A percentile compares a stretch with the other conserved stretches of the same genome.
phyloP scores from a whole-genome alignment of 2,888 invertebrate genomes.

The Pristionchus entomophagus region DNA sequence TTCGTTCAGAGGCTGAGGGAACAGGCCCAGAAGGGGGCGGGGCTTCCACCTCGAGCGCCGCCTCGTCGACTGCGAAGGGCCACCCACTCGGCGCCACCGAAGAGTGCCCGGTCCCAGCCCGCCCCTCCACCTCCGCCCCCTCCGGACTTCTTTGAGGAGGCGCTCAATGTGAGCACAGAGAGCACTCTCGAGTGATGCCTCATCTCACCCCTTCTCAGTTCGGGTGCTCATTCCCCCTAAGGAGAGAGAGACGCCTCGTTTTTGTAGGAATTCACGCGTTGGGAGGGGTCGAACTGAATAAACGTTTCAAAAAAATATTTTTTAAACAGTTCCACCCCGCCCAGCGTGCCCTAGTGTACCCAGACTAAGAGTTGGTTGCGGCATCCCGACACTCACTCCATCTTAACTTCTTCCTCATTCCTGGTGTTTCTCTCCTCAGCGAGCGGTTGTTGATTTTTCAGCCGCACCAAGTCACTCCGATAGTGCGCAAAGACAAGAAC shows the following conservation, averaged over 20 bases:
- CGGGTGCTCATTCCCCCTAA: not conserved
- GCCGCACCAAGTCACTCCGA: constrained; percentile 36
- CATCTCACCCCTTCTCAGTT: not conserved
- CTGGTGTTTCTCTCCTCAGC: not conserved
- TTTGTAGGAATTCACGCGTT: not conserved
- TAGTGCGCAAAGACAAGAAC: constrained; percentile 38
- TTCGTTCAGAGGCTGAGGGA: not conserved
- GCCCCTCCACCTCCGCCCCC: not conserved
- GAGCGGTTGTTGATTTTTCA: constrained; percentile 44
- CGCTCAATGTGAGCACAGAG: not conserved
- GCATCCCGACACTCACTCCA: not conserved
- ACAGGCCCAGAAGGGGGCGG: not conserved
- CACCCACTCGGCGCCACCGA: constrained; percentile 30
- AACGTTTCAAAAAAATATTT: no score
- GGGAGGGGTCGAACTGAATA: not conserved
- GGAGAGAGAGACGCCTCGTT: constrained; percentile 40
- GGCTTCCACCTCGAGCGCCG: not conserved
- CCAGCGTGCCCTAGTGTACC: not conserved
- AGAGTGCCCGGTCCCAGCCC: not conserved
- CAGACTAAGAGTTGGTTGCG: not conserved
- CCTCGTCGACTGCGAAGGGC: not conserved
- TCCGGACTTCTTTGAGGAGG: constrained; percentile 38
- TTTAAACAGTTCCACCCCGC: not conserved
- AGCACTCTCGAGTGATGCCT: not conserved
- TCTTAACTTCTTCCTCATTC: not conserved